phyloP scores from a whole-genome alignment of 1,140 invertebrate genomes.

The Brachionus koreanus region DNA sequence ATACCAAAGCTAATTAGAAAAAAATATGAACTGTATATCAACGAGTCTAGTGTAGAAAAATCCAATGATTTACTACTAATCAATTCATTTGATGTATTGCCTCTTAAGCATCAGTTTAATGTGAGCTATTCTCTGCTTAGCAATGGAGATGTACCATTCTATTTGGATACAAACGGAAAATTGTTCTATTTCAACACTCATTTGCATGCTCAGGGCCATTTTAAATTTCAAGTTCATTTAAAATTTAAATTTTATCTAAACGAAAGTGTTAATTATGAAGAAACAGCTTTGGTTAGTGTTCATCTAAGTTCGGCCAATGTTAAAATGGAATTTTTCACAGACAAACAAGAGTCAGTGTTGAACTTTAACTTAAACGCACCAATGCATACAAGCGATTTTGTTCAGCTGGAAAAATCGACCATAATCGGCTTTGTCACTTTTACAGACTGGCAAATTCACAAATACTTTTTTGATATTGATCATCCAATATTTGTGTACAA shows the following conservation, averaged over 20 bases:
- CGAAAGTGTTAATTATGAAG: not conserved
- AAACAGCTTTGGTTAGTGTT: not conserved
- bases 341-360: not conserved
- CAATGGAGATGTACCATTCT: not conserved
- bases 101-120: not conserved
- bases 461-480: not conserved
- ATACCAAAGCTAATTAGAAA: not conserved
- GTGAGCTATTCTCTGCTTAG: not conserved
- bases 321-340: not conserved
- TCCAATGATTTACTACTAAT: not conserved
- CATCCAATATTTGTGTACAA: not conserved
- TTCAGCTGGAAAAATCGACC: not conserved
- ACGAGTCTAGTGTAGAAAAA: not conserved
- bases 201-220: not conserved
- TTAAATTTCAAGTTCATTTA: not conserved
- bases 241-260: not conserved
- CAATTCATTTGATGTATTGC: not conserved
- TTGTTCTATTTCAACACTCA: slow-evolving; percentile 13
- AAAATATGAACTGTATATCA: not conserved
- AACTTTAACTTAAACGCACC: not conserved
- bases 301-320: not conserved
- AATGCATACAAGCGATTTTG: not conserved
- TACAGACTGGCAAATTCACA: not conserved
- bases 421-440: not conserved
- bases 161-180: not conserved